Evolutionary conservation across 1,140 invertebrate genomes (phyloP), one percentile per base, ranked within the genome.

Genomic region (Macrobrachium rosenbergii): DNA sequence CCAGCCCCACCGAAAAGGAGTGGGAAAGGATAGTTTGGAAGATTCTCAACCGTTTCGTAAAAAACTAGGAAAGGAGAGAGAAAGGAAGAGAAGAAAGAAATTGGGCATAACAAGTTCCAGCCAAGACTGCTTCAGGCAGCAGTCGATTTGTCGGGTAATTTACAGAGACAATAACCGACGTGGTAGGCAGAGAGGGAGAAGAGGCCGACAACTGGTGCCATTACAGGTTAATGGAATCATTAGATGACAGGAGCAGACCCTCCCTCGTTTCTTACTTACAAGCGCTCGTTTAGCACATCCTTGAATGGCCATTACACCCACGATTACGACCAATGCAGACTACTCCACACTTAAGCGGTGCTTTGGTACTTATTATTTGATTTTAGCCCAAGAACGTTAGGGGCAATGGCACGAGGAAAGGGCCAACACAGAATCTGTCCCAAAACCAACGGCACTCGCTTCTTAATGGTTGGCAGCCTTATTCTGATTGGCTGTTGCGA

Each of bases 201-300:
- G 69, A 72, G 23, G 23, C 69, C 37, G 69, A 72, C 69, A 72
- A 72, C 37, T 72, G 69, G 23, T 72, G 37, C 69, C 69, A 72
- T 72, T 72, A 72, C 69, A 72, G 69, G 69, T 72, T 72, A 72
- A 72, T 72, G 69, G 37, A 23, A 23, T 23, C n/a, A 23, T 72
- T 43, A 72, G 69, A 72, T 72, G 69, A 72, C 69, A 72, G 69
- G 23, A 28, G 69, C 69, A 72, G 69, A 52, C 52, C 52, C 37
- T 72, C 69, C 69, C 69, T 72, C 69, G 69, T 72, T 72, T 14
- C 69, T 72, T 72, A 72, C 69, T 72, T 72, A 43, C 69, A 23
- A 14, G 21, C 23, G 69, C 37, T 72, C 69, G 17, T 72, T 72
- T 72, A 43, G 69, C 69, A 43, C 23, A 72, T 72, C 37, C 69